These are phyloP conservation scores for Baryphthengus martii DNA, from an alignment of 2,113 vertebrate species.

Conservation along the genomic window DNA sequence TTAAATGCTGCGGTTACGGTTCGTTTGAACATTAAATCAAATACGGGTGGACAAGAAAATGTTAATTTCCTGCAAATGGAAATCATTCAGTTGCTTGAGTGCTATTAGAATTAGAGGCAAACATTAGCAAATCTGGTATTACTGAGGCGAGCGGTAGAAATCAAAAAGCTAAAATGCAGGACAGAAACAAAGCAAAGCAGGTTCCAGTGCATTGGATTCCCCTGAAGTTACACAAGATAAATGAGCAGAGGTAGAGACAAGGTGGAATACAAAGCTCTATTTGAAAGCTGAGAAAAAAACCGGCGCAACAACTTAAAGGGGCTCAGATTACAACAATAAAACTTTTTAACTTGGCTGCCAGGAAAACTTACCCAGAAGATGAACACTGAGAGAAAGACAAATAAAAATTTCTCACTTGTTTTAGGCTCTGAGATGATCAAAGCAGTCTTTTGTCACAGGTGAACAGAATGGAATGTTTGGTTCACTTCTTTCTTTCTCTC, in stretches of 20 bases:
- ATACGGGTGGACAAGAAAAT: not conserved
- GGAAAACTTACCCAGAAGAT: constrained; percentile 48
- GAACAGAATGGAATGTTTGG: not conserved
- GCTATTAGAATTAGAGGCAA: not conserved
- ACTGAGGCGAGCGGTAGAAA: not conserved
- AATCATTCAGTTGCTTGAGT: not conserved
- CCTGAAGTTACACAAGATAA: constrained; percentile 32
- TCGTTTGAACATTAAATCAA: not conserved
- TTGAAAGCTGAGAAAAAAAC: not conserved
- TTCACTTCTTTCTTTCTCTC: not conserved
- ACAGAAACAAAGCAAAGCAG: not conserved
- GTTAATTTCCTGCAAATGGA: not conserved
- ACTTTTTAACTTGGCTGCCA: constrained; percentile 31
- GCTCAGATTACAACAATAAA: constrained; percentile 21
- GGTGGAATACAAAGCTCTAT: constrained; percentile 51
- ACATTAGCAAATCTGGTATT: not conserved
- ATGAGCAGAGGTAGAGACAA: constrained; percentile 33
- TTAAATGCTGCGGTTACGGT: not conserved
- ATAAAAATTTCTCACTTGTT: constrained; percentile 27
- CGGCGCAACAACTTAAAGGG: not conserved
- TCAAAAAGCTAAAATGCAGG: not conserved
- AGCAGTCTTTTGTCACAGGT: constrained; percentile 12
- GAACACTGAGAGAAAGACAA: constrained; percentile 57
- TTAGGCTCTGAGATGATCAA: not conserved
- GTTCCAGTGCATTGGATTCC: not conserved